Conservation (phyloP, 2,888 invertebrate species). For the Suillia variegata region DNA sequence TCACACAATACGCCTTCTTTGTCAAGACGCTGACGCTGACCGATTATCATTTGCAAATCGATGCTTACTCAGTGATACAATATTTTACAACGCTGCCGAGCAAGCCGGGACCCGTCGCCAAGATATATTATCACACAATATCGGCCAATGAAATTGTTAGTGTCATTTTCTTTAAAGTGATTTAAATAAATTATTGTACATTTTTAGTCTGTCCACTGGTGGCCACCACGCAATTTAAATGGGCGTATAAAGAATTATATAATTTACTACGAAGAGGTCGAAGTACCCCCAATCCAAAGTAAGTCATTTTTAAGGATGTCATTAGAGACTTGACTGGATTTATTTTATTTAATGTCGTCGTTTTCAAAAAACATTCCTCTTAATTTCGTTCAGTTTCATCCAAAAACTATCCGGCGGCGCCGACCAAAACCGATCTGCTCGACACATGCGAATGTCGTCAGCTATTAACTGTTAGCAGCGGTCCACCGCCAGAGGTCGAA, state of each 20-base stretch:
- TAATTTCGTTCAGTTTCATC: too few relatives aligned
- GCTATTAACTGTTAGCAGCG: slow-evolving; percentile 34
- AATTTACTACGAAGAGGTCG: slow-evolving; percentile 32
- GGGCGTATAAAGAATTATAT: slow-evolving; percentile 49
- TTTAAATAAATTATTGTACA: background rate
- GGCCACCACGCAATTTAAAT: slow-evolving; percentile 53
- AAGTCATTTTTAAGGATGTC: too few relatives aligned
- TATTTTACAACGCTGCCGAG: slow-evolving; percentile 77
- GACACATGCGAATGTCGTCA: slow-evolving; percentile 32
- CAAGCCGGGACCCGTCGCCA: slow-evolving; percentile 48
- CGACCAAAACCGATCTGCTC: too few relatives aligned
- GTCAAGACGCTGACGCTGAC: slow-evolving; percentile 88
- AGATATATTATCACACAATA: slow-evolving; percentile 45
- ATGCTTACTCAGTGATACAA: slow-evolving; percentile 80
- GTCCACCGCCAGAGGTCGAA: slow-evolving; percentile 47
- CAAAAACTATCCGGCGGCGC: too few relatives aligned
- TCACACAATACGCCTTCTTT: slow-evolving; percentile 91
- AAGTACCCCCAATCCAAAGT: slow-evolving; percentile 17
- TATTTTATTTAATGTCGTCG: too few relatives aligned
- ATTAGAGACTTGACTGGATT: too few relatives aligned
- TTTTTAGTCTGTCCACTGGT: slow-evolving; percentile 54
- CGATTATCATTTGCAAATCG: slow-evolving; percentile 68
- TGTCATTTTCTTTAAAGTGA: too few relatives aligned
- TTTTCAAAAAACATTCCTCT: too few relatives aligned
- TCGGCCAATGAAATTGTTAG: slow-evolving; percentile 50